phyloP scores from a whole-genome alignment of 2,888 invertebrate genomes.

The Eupithecia tripunctaria region DNA sequence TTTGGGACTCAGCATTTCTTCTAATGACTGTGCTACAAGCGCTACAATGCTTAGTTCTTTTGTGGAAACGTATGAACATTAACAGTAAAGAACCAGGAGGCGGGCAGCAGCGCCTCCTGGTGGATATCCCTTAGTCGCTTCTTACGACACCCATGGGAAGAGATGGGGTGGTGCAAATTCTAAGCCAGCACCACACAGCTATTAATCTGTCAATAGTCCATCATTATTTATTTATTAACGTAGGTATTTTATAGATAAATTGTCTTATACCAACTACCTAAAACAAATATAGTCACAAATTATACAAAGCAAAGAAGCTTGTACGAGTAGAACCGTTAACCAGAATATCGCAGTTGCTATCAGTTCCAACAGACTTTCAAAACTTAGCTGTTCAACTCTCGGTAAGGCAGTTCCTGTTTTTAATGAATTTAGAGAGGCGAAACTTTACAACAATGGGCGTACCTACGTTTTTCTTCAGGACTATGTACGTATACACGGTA shows the following conservation, averaged over 20 bases:
- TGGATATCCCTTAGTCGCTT: too few species aligned
- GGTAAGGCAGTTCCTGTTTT: slow-evolving; percentile 55
- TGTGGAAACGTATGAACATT: background rate
- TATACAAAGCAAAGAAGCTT: slow-evolving; percentile 1
- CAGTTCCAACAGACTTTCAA: slow-evolving; percentile 54
- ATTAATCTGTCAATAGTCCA: too few species aligned
- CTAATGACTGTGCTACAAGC: background rate
- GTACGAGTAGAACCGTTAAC: background rate
- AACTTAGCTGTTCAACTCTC: slow-evolving; percentile 52
- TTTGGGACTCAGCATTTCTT: slow-evolving; percentile 30
- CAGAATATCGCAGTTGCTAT: slow-evolving; percentile 45
- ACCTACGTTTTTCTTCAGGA: background rate
- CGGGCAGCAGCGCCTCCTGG: too few species aligned
- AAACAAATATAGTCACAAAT: background rate
- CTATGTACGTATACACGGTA: too few species aligned
- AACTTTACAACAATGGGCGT: slow-evolving; percentile 43
- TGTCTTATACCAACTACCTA: too few species aligned
- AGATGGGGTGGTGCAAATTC: too few species aligned
- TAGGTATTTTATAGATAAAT: too few species aligned
- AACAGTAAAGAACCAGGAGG: background rate
- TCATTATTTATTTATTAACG: too few species aligned
- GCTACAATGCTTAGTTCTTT: slow-evolving; percentile 4
- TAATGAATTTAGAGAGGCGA: slow-evolving; percentile 59
- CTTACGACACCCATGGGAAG: too few species aligned
- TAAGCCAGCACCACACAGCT: too few species aligned